Base-by-base conservation (phyloP, 2,888 invertebrate species). In the Tenthredo scrophulariae region DNA sequence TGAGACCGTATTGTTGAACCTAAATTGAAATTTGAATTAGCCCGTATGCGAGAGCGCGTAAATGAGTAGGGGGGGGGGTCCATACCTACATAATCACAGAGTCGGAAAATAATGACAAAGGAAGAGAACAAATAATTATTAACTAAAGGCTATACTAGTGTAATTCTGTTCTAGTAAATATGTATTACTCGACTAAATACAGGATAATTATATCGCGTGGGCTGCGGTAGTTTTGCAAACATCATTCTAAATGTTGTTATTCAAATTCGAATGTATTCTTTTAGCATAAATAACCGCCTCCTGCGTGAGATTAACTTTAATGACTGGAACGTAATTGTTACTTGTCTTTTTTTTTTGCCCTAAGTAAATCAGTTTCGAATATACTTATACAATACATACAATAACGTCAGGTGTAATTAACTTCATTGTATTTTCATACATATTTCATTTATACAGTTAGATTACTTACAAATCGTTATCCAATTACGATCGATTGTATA, bases 341-440 rank as follows among this genome's bases (percentile, higher is more conserved):
- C 13, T 77, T 37, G 7, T 50, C 33, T 77, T 18, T 33, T 26
- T 7, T 7, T 50, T 29, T 54, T 22, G 7, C 50, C 18, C 54
- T 13, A 43, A 74, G 13, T 58, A 29, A 58, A 62, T 80, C 29
- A 29, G n/a, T n/a, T 15, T 40, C 9, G 6, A 77, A 37, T 40
- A 80, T 2, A 80, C 33, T n/a, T n/a, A 40, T 37, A 37, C 37
- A 37, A 37, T 37, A 37, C 37, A 37, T 37, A 37, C 0, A 6
- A 37, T 37, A 37, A 62, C 62, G n/a, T 83, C 33, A 70, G 22
- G 5, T 67, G 46, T 83, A 67, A 83, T 83, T 67, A 83, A 46
- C 67, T 83, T 40, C 46, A 83, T 70, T 83, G 67, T 83, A 83
- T 83, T 83, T 83, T 46, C 72, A 43, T 83, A 70, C 46, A 83